Evolutionary conservation across 2,113 vertebrate genomes (phyloP).

Genomic region (Lophotis ruficrista): DNA sequence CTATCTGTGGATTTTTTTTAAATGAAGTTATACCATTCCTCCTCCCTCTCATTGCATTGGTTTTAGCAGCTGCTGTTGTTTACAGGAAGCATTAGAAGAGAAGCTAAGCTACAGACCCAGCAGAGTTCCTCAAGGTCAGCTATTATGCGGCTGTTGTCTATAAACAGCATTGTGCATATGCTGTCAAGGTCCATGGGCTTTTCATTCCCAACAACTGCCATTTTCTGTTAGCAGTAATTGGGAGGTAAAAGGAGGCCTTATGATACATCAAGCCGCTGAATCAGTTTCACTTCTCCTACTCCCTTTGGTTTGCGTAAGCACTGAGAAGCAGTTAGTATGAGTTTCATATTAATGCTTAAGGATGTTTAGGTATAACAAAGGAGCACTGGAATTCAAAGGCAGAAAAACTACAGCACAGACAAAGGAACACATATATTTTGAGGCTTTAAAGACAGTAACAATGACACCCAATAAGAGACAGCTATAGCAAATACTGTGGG

Average conservation of each 20-base stretch:
- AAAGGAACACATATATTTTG: background rate
- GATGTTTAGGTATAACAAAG: background rate
- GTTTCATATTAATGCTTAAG: background rate
- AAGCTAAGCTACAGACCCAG: background rate
- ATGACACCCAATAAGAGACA: background rate
- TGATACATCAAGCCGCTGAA: background rate
- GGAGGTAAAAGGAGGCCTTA: background rate
- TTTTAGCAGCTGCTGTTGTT: conserved; percentile 31
- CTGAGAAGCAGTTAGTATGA: background rate
- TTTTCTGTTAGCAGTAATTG: conserved; percentile 5
- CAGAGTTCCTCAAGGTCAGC: conserved; percentile 29
- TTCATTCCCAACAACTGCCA: conserved; percentile 2
- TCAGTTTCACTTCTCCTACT: background rate
- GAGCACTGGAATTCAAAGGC: background rate
- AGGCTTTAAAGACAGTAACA: background rate
- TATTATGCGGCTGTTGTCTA: background rate
- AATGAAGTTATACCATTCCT: background rate
- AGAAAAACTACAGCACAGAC: background rate
- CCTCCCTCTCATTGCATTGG: background rate
- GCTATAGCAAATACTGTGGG: background rate
- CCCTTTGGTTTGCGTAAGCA: background rate
- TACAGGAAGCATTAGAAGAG: background rate
- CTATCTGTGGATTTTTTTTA: background rate
- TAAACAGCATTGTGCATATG: conserved; percentile 10
- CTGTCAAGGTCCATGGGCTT: conserved; percentile 15